phyloP scores from a whole-genome alignment of 2,113 vertebrate species.

The Cynopterus brachyotis region DNA sequence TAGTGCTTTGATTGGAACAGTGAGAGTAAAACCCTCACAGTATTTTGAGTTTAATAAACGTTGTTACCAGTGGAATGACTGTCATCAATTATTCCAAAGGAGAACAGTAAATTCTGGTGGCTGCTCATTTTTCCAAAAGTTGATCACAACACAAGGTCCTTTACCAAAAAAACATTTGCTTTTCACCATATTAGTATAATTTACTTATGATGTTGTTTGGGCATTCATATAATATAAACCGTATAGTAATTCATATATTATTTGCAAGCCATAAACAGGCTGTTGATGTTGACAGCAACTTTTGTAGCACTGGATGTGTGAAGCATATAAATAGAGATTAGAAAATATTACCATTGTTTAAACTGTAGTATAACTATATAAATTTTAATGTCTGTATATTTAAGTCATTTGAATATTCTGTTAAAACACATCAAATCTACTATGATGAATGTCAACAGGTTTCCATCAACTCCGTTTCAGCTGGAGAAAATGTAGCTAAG shows the following conservation, averaged over 20 bases:
- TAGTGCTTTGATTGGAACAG: neutral
- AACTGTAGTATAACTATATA: neutral
- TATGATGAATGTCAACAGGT: neutral
- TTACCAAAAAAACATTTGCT: constrained; percentile 16
- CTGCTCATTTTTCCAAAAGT: constrained; percentile 14
- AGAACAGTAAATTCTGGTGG: neutral
- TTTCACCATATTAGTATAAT: constrained; percentile 3
- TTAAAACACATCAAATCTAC: neutral
- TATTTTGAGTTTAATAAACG: neutral
- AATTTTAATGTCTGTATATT: neutral
- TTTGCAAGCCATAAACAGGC: neutral
- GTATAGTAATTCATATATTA: constrained; percentile 4
- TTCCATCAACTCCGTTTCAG: neutral
- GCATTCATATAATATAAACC: constrained; percentile 29
- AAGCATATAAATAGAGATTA: neutral
- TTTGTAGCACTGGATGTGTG: neutral
- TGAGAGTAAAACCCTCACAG: neutral
- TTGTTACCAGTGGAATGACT: neutral
- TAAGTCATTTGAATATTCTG: neutral
- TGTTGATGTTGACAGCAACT: neutral
- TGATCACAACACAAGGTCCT: neutral
- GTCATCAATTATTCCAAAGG: neutral
- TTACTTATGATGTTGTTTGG: neutral
- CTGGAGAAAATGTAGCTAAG: neutral
- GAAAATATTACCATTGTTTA: neutral